phyloP scores from a whole-genome alignment of 2,888 invertebrate species.

The Mythimna ferrago region DNA sequence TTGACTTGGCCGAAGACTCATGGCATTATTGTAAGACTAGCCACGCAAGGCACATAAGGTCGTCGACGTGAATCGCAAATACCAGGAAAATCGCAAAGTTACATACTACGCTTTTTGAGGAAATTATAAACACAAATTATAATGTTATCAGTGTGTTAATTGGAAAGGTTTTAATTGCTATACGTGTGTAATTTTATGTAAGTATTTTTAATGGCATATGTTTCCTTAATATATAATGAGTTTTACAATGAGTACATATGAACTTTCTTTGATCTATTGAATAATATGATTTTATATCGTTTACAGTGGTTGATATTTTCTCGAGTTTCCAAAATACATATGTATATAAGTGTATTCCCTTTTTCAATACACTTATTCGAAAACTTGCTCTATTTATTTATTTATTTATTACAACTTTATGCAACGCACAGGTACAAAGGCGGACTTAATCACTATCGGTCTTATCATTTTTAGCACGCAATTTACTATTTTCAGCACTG shows the following conservation, averaged over 20 bases:
- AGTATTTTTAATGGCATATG: neutral
- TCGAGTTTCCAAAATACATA: too few relatives aligned
- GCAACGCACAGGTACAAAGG: too few relatives aligned
- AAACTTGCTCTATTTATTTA: too few relatives aligned
- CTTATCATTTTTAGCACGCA: too few relatives aligned
- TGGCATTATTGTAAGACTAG: neutral
- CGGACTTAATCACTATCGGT: too few relatives aligned
- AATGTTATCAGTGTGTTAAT: conserved; percentile 13
- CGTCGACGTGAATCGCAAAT: neutral
- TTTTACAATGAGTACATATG: neutral
- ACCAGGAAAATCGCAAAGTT: conserved; percentile 39
- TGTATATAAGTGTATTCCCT: too few relatives aligned
- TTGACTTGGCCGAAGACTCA: conserved; percentile 17
- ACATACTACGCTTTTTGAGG: conserved; percentile 5
- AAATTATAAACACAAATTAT: conserved; percentile 19
- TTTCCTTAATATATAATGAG: neutral
- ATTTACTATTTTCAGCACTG: too few relatives aligned
- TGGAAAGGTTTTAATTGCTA: conserved; percentile 6
- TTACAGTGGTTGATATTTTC: too few relatives aligned
- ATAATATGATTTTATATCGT: neutral
- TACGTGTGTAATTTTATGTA: conserved; percentile 12
- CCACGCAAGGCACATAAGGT: conserved; percentile 33
- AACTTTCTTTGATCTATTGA: neutral
- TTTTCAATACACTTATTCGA: too few relatives aligned
- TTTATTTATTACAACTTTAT: too few relatives aligned